Conservation (phyloP, 1,140 invertebrate species). For the Tetraneura akinire region DNA sequence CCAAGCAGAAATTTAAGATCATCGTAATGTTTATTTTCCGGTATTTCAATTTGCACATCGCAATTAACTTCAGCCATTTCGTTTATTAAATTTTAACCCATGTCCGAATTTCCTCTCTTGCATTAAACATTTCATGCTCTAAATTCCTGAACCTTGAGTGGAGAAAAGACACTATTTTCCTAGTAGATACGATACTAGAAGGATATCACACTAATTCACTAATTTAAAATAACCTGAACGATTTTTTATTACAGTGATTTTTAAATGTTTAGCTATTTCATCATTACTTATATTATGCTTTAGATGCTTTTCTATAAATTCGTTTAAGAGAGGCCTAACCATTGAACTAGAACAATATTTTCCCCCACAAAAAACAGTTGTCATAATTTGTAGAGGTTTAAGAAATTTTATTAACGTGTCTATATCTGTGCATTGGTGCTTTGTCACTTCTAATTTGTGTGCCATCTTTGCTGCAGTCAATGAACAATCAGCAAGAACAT, state of each 20-base stretch:
- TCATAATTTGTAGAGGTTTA: constrained; percentile 1
- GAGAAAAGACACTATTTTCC: no score
- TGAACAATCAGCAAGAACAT: constrained; percentile 5
- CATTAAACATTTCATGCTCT: background rate
- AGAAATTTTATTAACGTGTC: background rate
- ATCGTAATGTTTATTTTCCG: background rate
- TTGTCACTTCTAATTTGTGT: constrained; percentile 10
- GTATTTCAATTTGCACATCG: background rate
- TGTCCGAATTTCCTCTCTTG: background rate
- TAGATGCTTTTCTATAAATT: background rate
- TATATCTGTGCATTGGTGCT: background rate
- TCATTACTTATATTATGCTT: background rate
- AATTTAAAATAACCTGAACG: no score
- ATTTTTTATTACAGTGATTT: background rate
- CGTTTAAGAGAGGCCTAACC: background rate
- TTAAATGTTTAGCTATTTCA: background rate
- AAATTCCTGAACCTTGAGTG: no score
- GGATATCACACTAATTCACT: background rate
- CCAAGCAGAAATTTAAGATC: background rate
- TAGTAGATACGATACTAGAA: background rate
- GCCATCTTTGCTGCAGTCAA: background rate
- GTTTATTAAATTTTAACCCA: background rate
- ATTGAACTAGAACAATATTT: background rate
- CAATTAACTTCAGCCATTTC: background rate
- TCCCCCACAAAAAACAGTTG: background rate